These are phyloP conservation scores for Mystacornis crossleyi DNA, from an alignment of 2,113 vertebrate species.

Conservation along the genomic window DNA sequence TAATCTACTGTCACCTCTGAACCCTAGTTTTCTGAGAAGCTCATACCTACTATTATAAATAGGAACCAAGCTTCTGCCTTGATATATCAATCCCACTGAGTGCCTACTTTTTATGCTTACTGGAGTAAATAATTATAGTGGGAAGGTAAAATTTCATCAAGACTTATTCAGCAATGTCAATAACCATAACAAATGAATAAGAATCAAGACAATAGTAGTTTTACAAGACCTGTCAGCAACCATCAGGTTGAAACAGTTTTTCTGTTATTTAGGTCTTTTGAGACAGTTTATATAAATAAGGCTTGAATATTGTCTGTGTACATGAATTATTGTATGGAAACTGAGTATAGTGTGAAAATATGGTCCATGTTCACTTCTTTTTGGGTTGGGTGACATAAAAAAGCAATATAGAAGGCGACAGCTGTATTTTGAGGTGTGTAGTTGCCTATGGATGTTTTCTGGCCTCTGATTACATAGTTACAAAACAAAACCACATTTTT, in stretches of 20 bases:
- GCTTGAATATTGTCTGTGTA: neutral
- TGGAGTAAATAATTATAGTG: neutral
- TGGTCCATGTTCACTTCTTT: neutral
- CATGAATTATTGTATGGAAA: neutral
- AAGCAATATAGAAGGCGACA: neutral
- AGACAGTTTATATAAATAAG: neutral
- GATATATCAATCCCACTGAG: neutral
- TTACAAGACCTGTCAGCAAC: neutral
- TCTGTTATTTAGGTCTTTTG: neutral
- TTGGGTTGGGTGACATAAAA: neutral
- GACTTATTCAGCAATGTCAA: neutral
- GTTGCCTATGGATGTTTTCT: neutral
- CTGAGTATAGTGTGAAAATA: neutral
- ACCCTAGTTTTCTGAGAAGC: neutral
- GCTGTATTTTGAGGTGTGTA: neutral
- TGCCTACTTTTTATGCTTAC: neutral
- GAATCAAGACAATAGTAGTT: neutral
- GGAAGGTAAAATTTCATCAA: neutral
- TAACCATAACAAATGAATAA: neutral
- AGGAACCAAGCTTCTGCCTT: neutral
- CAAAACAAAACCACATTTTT: neutral
- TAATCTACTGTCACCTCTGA: neutral
- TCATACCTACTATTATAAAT: neutral
- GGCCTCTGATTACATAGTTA: neutral
- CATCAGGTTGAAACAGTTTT: neutral